These are phyloP conservation scores for Pseudocheirus occidentalis DNA, from an alignment of 2,797 vertebrate genomes.

Conservation along the genomic window DNA sequence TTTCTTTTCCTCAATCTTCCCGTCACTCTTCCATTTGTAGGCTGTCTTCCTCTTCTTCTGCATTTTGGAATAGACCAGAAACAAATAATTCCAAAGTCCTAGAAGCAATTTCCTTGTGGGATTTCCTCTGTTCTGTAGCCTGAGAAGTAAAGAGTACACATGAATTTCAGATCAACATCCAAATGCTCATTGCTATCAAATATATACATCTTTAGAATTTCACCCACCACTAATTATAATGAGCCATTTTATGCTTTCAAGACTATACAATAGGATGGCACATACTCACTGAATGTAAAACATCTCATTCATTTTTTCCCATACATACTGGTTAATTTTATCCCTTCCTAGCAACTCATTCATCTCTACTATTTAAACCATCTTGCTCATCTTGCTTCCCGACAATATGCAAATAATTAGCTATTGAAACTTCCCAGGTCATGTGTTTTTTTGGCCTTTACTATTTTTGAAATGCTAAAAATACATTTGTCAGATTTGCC, in stretches of 20 bases:
- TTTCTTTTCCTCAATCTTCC: neutral
- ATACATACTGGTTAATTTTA: neutral
- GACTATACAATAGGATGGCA: neutral
- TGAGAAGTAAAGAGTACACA: slow-evolving; percentile 8
- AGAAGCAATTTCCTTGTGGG: slow-evolving; percentile 20
- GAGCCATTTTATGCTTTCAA: slow-evolving; percentile 28
- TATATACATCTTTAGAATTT: slow-evolving; percentile 28
- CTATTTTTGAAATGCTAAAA: slow-evolving; percentile 6
- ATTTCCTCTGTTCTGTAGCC: neutral
- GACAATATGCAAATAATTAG: slow-evolving; percentile 12
- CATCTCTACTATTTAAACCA: slow-evolving; percentile 4
- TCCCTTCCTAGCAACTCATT: slow-evolving; percentile 1
- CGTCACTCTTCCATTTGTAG: neutral
- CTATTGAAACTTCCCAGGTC: slow-evolving; percentile 32
- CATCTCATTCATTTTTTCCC: neutral
- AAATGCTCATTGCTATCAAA: neutral
- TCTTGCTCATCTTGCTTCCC: slow-evolving; percentile 27
- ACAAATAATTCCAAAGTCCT: neutral
- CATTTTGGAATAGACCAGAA: neutral
- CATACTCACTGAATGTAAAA: slow-evolving; percentile 5
- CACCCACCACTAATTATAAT: neutral
- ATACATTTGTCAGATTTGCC: slow-evolving; percentile 30
- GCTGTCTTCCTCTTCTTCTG: neutral
- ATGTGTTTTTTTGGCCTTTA: slow-evolving; percentile 11
- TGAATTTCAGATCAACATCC: slow-evolving; percentile 41